Percentiles rank a stretch among this genome's conserved stretches.
phyloP scores from a whole-genome alignment of 2,888 invertebrate species.

The Orthosia gracilis region DNA sequence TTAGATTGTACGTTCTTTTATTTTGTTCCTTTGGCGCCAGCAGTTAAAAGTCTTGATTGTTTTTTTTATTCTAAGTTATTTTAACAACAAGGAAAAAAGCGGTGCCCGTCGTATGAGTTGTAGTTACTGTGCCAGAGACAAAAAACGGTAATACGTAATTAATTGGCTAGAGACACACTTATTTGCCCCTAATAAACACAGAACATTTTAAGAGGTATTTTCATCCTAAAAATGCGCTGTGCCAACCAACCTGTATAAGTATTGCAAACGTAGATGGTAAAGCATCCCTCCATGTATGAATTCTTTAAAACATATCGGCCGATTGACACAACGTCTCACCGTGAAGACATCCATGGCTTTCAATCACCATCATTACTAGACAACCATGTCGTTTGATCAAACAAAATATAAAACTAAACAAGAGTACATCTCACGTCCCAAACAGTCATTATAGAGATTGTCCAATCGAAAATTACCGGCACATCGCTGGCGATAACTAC shows the following conservation, averaged over 20 bases:
- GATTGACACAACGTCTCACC: neutral
- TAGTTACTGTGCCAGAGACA: too few relatives aligned
- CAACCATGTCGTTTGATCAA: constrained; percentile 50
- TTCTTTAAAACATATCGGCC: neutral
- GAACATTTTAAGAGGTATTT: too few relatives aligned
- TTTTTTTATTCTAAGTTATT: neutral
- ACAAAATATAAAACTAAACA: constrained; percentile 63
- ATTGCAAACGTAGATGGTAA: neutral
- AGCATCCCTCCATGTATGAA: fast-evolving
- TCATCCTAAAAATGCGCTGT: too few relatives aligned
- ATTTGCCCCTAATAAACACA: too few relatives aligned
- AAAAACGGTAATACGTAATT: neutral
- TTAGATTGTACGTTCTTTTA: constrained; percentile 6
- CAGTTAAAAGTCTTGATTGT: neutral
- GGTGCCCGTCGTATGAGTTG: too few relatives aligned
- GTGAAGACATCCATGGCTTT: constrained; percentile 29
- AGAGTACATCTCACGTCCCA: constrained; percentile 69
- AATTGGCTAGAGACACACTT: too few relatives aligned
- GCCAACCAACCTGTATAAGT: too few relatives aligned
- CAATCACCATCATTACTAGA: constrained; percentile 48
- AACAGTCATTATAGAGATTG: constrained; percentile 68
- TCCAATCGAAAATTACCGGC: constrained; percentile 73
- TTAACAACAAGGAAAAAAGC: neutral
- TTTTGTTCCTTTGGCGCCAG: constrained; percentile 29
- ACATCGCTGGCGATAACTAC: constrained; percentile 75